Evolutionary conservation across 2,888 invertebrate genomes (phyloP), one percentile per base, ranked within the genome.

Genomic region (Hyppa rectilinea): DNA sequence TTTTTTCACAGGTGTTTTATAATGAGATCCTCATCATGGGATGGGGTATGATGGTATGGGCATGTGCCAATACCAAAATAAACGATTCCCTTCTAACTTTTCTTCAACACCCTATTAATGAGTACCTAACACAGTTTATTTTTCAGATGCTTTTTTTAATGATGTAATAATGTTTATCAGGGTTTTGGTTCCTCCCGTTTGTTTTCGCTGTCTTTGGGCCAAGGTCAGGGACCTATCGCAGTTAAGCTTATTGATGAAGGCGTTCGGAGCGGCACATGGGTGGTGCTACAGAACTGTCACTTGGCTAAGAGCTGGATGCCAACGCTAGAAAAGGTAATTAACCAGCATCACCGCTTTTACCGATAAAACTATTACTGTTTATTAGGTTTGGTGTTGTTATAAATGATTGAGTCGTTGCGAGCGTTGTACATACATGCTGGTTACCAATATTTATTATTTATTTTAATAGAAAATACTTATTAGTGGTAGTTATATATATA

Each of bases 271-370:
- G 99, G 99, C 1, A 97, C 98, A 58, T 99, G 99, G 99, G 98
- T 99, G 0, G 97, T 99, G 26, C 93, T 99, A 65, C 99, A 99
- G 95, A 99, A 99, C 93, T 99, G 99, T 89, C 99, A 99, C 90
- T 95, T 99, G 86, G 99, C 99, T 0, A 98, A 98, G 87, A 99
- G 99, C 87, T 99, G 99, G 97, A 99, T 99, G 99, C 97, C 98
- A 0, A 97, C 97, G 59, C 94, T 99, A 78, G 99, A 99, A 93
- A 98, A 97, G 96, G 98, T 98, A 92, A 56, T 40, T 9, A 17
- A 53, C 34, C 2, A 47, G 23, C 10, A 31, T 26, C 0, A 29
- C 12, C 2, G 4, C n/a, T 70, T 29, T 38, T 45, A 23, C 10
- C 23, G 9, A 38, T 50, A 23, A 7, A 20, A 29, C 20, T 40